Evolutionary conservation across 2,113 vertebrate species (phyloP).

Genomic region (Ellobius talpinus): DNA sequence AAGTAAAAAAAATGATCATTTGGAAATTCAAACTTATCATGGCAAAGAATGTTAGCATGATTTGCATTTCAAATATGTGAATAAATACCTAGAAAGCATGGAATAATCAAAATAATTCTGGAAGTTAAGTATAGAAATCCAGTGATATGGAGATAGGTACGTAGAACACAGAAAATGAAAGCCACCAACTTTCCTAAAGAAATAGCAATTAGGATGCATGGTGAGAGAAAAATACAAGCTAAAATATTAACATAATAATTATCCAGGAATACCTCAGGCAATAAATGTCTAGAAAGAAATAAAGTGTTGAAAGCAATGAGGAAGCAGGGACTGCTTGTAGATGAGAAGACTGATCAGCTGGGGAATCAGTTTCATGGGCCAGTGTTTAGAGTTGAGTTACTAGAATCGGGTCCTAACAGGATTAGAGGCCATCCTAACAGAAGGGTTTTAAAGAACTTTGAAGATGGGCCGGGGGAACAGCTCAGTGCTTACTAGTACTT

Average conservation of each 20-base stretch:
- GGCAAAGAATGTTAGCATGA: background rate
- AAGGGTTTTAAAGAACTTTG: background rate
- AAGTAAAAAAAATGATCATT: background rate
- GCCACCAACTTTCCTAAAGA: background rate
- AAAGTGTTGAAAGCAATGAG: background rate
- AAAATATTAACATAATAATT: conserved; percentile 35
- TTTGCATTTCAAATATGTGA: conserved; percentile 32
- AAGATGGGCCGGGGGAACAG: background rate
- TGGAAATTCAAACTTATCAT: conserved; percentile 1
- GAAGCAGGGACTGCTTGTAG: background rate
- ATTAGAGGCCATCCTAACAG: background rate
- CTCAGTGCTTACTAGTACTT: background rate
- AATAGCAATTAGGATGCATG: conserved; percentile 19
- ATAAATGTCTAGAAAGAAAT: conserved; percentile 5
- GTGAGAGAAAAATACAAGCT: background rate
- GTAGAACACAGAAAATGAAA: conserved; percentile 45
- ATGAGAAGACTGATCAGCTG: background rate
- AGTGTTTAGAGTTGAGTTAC: background rate
- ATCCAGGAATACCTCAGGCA: background rate
- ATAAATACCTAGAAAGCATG: conserved; percentile 16
- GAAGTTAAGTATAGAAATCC: background rate
- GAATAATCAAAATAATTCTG: conserved; percentile 34
- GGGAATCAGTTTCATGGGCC: background rate
- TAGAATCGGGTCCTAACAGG: background rate
- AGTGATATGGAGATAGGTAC: background rate